A percentile compares a stretch with the other conserved stretches of the same genome.
Evolutionary conservation across 2,888 invertebrate genomes (phyloP).

Genomic region (Drosophila pegasa): DNA sequence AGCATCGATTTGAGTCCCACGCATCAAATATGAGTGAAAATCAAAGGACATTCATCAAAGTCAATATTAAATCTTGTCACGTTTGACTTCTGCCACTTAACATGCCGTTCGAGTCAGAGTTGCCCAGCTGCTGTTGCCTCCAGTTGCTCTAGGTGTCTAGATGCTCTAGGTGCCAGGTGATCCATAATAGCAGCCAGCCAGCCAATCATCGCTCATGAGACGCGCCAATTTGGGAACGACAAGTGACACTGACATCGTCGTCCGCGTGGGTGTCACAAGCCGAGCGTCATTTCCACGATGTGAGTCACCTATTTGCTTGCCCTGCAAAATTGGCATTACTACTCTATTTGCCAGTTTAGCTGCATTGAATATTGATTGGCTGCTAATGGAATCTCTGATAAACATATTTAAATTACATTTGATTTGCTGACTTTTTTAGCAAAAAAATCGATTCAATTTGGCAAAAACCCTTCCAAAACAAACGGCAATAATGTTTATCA

Average conservation of each 20-base stretch:
- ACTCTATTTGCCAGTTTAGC: not conserved
- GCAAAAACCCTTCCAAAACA: too few species aligned
- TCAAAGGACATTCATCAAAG: conserved; percentile 74
- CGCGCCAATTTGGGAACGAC: conserved; percentile 72
- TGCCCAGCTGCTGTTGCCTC: conserved; percentile 19
- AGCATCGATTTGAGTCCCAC: not conserved
- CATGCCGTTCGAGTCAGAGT: conserved; percentile 44
- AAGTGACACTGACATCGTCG: conserved; percentile 72
- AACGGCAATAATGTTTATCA: too few species aligned
- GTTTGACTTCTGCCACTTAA: conserved; percentile 55
- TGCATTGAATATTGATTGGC: too few species aligned
- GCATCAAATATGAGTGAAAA: conserved; percentile 49
- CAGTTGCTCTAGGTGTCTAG: conserved; percentile 17
- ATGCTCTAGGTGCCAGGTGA: conserved; percentile 50
- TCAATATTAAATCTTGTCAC: conserved; percentile 54
- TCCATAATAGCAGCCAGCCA: conserved; percentile 59
- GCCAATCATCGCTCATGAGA: conserved; percentile 76
- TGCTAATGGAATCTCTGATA: too few species aligned
- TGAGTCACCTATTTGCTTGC: conserved; percentile 24
- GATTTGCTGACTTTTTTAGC: too few species aligned
- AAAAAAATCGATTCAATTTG: too few species aligned
- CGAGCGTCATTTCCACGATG: conserved; percentile 49
- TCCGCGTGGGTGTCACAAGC: conserved; percentile 51
- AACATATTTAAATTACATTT: too few species aligned
- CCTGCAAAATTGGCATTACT: not conserved